phyloP scores from a whole-genome alignment of 2,888 invertebrate species.

The Eilema depressum region DNA sequence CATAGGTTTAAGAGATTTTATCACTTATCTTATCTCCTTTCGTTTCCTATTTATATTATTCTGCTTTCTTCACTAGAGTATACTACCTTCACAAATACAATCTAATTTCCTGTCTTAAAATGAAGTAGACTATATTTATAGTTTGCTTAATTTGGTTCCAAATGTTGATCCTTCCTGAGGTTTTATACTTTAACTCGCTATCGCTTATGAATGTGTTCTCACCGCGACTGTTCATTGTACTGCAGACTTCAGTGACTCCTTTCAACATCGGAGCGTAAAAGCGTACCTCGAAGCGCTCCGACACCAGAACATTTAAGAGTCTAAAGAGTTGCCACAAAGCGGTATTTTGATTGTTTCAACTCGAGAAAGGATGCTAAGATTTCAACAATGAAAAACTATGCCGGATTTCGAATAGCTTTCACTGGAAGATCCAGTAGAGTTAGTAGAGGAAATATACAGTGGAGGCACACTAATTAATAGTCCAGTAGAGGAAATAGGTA shows the following conservation, averaged over 20 bases:
- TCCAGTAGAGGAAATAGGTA: too few relatives aligned
- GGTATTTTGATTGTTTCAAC: slow-evolving; percentile 49
- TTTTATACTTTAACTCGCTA: slow-evolving; percentile 12
- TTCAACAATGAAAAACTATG: slow-evolving; percentile 40
- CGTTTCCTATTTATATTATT: not conserved
- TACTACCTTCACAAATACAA: not conserved
- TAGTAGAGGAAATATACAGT: too few relatives aligned
- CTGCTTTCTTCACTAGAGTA: too few relatives aligned
- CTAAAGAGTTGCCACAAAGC: slow-evolving; percentile 44
- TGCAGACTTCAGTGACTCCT: slow-evolving; percentile 41
- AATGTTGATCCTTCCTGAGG: not conserved
- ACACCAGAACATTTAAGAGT: slow-evolving; percentile 52
- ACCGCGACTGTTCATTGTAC: slow-evolving; percentile 43
- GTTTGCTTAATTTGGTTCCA: too few relatives aligned
- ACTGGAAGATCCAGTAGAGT: too few relatives aligned
- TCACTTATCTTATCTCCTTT: too few relatives aligned
- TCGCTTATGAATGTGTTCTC: not conserved
- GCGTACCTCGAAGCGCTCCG: slow-evolving; percentile 45
- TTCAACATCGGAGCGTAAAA: slow-evolving; percentile 45
- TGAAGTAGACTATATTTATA: not conserved
- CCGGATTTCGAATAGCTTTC: slow-evolving; percentile 11
- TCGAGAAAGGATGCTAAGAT: slow-evolving; percentile 27
- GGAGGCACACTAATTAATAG: too few relatives aligned
- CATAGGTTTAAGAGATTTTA: too few relatives aligned
- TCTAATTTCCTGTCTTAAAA: not conserved